Evolutionary conservation across 2,888 invertebrate species (phyloP).

Genomic region (Drosophila mimica): DNA sequence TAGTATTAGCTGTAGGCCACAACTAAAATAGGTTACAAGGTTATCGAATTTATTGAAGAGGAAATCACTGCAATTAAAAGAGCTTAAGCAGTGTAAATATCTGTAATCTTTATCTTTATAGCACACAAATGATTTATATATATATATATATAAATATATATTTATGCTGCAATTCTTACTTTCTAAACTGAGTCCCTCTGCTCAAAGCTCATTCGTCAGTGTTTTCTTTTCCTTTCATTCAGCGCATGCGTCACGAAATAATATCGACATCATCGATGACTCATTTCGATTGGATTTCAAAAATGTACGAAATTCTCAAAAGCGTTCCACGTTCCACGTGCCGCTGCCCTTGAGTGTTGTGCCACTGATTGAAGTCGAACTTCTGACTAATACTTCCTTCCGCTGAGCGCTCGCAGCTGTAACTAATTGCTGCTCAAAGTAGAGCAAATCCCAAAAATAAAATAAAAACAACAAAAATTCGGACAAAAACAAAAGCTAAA

Average conservation of each 20-base stretch:
- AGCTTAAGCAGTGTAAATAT: not conserved
- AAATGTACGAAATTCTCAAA: conserved; percentile 57
- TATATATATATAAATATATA: not conserved
- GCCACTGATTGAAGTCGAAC: conserved; percentile 11
- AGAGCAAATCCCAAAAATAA: conserved; percentile 40
- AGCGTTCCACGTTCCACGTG: conserved; percentile 41
- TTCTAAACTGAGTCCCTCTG: not conserved
- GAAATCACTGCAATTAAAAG: not conserved
- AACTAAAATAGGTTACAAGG: not conserved
- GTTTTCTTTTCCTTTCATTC: not conserved
- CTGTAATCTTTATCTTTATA: not conserved
- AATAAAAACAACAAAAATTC: conserved; percentile 1
- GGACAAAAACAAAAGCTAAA: conserved; percentile 14
- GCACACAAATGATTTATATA: not conserved
- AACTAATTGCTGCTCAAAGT: conserved; percentile 67
- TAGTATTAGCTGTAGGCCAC: not conserved
- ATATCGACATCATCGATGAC: conserved; percentile 52
- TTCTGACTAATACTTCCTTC: conserved; percentile 77
- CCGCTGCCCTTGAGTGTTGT: conserved; percentile 52
- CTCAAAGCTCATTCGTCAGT: not conserved
- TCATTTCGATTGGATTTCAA: conserved; percentile 53
- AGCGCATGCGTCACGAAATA: conserved; percentile 50
- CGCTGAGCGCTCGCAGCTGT: conserved; percentile 60
- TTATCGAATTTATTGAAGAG: not conserved
- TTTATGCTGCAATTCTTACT: not conserved